A percentile compares a stretch with the other conserved stretches of the same genome.
Conservation (phyloP, 2,797 vertebrate species). For the Mergus octosetaceus region DNA sequence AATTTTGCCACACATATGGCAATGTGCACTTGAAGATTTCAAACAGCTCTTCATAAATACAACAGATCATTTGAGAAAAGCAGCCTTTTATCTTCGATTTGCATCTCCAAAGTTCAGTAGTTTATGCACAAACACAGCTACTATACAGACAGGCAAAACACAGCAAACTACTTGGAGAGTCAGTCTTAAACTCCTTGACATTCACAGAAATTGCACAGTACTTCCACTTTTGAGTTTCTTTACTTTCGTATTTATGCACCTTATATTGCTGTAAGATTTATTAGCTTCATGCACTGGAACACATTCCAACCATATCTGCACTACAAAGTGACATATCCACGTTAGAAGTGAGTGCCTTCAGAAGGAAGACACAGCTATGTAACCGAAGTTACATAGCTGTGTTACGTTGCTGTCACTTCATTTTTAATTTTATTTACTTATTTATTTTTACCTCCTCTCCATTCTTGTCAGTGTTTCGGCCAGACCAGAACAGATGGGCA, state of each 20-base stretch:
- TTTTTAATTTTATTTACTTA: constrained; percentile 63
- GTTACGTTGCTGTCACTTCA: not conserved
- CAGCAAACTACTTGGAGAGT: not conserved
- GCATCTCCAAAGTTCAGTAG: not conserved
- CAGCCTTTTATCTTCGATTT: not conserved
- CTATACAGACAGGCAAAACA: not conserved
- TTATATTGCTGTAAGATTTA: not conserved
- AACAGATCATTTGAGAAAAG: not conserved
- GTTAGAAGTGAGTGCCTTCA: not conserved
- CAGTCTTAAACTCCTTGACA: not conserved
- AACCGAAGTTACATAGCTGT: not conserved
- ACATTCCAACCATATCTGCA: not conserved
- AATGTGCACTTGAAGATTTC: not conserved
- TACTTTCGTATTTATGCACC: not conserved
- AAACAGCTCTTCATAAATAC: not conserved
- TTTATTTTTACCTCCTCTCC: constrained; percentile 88
- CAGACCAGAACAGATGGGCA: constrained; percentile 97
- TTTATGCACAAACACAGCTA: not conserved
- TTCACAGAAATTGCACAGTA: not conserved
- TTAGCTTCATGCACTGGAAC: not conserved
- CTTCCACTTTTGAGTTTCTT: not conserved
- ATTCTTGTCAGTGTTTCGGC: constrained; percentile 93
- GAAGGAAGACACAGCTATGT: not conserved
- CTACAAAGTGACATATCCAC: fast-evolving
- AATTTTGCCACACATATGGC: not conserved